Evolutionary conservation across 2,113 vertebrate genomes (phyloP).

Genomic region (Dasypus novemcinctus): DNA sequence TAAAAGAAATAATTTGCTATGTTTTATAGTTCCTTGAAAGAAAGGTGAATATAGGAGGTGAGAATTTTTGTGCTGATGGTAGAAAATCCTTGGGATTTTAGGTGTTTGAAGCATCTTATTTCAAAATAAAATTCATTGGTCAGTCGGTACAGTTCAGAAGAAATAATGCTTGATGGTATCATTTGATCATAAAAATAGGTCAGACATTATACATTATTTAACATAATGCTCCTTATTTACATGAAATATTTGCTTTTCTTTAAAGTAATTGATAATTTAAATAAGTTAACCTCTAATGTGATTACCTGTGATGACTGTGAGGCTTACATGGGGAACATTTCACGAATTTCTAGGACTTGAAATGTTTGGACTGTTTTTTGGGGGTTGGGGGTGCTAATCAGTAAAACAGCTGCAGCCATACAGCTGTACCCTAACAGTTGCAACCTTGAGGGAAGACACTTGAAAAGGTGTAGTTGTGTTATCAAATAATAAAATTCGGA

Average conservation of each 20-base stretch:
- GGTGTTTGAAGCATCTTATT: not conserved
- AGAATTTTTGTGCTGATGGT: not conserved
- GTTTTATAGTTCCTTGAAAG: not conserved
- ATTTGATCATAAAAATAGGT: not conserved
- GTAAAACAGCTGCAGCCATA: not conserved
- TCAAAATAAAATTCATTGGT: not conserved
- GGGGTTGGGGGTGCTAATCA: not conserved
- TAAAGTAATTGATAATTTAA: not conserved
- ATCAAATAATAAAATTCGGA: constrained; percentile 4
- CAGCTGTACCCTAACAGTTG: not conserved
- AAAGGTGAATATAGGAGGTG: not conserved
- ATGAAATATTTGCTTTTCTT: not conserved
- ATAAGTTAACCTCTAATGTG: not conserved
- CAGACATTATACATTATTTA: not conserved
- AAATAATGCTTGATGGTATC: not conserved
- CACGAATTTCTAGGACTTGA: constrained; percentile 22
- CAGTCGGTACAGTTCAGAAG: not conserved
- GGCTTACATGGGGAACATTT: not conserved
- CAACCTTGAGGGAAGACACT: constrained; percentile 29
- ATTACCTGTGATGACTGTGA: not conserved
- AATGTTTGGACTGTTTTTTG: constrained; percentile 30
- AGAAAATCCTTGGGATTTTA: not conserved
- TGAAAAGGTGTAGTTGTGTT: constrained; percentile 65
- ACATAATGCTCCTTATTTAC: not conserved
- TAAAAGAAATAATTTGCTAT: not conserved